Conservation (phyloP, 2,797 vertebrate genomes). For the Chanos chanos region DNA sequence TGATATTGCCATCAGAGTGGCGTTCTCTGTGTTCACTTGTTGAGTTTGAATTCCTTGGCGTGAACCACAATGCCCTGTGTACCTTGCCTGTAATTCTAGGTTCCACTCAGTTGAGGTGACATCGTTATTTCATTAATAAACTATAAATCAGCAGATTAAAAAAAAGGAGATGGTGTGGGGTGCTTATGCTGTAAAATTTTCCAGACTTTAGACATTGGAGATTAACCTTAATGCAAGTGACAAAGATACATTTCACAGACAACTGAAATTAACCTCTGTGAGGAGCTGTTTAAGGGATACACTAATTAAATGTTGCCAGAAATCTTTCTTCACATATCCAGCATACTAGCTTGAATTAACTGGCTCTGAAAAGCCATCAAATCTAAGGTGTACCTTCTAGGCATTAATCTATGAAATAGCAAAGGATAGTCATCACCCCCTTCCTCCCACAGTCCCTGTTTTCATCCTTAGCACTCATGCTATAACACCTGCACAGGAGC, state of each 20-base stretch:
- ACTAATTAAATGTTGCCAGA: constrained; percentile 75
- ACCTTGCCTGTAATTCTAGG: constrained; percentile 37
- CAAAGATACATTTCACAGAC: constrained; percentile 68
- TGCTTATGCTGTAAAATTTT: constrained; percentile 10
- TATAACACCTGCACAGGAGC: constrained; percentile 72
- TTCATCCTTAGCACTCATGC: constrained; percentile 55
- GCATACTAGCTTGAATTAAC: constrained; percentile 74
- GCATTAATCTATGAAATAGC: constrained; percentile 77
- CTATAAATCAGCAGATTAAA: constrained; percentile 41
- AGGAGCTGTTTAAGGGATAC: constrained; percentile 66
- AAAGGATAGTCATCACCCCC: constrained; percentile 48
- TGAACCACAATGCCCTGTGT: constrained; percentile 13
- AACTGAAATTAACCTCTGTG: constrained; percentile 53
- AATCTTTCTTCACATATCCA: constrained; percentile 63
- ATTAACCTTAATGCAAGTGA: constrained; percentile 35
- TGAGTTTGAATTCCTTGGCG: constrained; percentile 32
- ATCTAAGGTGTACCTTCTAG: constrained; percentile 79
- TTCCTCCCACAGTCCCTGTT: constrained; percentile 18
- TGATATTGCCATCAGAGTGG: constrained; percentile 9
- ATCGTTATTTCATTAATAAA: constrained; percentile 38
- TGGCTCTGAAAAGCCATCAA: constrained; percentile 78
- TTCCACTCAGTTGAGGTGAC: constrained; percentile 31
- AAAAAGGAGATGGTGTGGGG: constrained; percentile 15
- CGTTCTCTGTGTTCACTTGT: constrained; percentile 22
- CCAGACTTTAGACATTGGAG: constrained; percentile 21